These are phyloP conservation scores for Pristionchus arcanus DNA, from an alignment of 2,888 invertebrate species.

Conservation along the genomic window DNA sequence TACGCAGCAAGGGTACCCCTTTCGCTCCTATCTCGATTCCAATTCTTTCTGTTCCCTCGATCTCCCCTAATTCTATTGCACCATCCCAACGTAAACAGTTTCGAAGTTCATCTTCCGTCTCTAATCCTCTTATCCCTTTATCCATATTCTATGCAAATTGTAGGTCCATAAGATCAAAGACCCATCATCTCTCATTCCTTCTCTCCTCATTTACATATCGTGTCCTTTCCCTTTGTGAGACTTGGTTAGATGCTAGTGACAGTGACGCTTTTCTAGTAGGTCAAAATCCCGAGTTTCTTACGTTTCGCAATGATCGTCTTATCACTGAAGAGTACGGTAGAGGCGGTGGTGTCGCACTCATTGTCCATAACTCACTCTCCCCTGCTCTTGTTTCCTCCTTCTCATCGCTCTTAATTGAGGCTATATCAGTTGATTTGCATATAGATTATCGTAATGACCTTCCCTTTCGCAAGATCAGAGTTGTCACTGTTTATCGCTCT, in stretches of 20 bases:
- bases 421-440: neutral
- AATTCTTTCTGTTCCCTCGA: conserved; percentile 44
- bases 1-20: neutral
- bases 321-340: neutral
- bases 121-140: conserved; percentile 18
- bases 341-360: conserved; percentile 37
- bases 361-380: conserved; percentile 35
- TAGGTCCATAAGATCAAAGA: no score
- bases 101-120: no score
- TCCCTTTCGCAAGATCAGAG: neutral
- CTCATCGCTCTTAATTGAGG: neutral
- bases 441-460: neutral
- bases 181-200: neutral
- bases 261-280: neutral
- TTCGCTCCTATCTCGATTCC: neutral
- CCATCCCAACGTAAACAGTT: no score
- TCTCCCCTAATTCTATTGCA: neutral
- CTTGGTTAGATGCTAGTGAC: no score
- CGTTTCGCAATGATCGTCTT: neutral
- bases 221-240: conserved; percentile 51
- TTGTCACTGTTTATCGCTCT: neutral
- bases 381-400: neutral
- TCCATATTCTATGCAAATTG: neutral
- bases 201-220: neutral
- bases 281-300: neutral